Evolutionary conservation across 2,797 vertebrate genomes (phyloP), one percentile per base, ranked within the genome.

Genomic region (Enteromius viviparus): DNA sequence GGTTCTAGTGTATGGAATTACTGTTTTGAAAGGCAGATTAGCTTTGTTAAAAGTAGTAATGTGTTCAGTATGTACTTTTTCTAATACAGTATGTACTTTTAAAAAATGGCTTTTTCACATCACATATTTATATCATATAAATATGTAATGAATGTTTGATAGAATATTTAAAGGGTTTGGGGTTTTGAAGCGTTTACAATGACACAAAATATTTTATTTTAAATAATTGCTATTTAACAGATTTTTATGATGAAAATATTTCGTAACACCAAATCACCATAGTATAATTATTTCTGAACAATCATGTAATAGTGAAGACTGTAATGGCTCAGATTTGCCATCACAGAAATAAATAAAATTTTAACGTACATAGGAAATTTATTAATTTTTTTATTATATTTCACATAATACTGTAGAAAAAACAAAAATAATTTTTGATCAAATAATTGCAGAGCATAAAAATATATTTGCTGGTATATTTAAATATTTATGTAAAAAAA

Each of bases 1-100:
- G 26, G 26, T 26, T 26, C 26, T 26, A 26, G 37, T 68, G 34
- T 45, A n/a, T 23, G n/a, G 66, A 69, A 11, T 42, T 42, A 23
- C 66, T 69, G 37, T 69, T 68, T 68, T 68, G 37, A 40, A 45
- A 69, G n/a, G 12, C 21, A 45, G 42, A 69, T 69, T 45, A 45
- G n/a, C 66, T 3, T 15, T 45, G 42, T 70, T 42, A 45, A 42
- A 69, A 68, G 34, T 68, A 12, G 2, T 10, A n/a, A 40, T 23
- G 66, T 45, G 23, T 70, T 70, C 68, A 23, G 37, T 26, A 26
- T 26, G 26, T 26, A 26, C 26, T 26, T 26, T 26, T 26, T 23
- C n/a, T 9, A 26, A 29, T 70, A 55, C 21, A 55, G 21, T n/a
- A 47, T 26, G 8, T 19, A 1, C 12, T 42, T 42, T 42, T 26